These are phyloP conservation scores for Kryptolebias ocellatus DNA, from an alignment of 2,797 vertebrate species.

Conservation along the genomic window DNA sequence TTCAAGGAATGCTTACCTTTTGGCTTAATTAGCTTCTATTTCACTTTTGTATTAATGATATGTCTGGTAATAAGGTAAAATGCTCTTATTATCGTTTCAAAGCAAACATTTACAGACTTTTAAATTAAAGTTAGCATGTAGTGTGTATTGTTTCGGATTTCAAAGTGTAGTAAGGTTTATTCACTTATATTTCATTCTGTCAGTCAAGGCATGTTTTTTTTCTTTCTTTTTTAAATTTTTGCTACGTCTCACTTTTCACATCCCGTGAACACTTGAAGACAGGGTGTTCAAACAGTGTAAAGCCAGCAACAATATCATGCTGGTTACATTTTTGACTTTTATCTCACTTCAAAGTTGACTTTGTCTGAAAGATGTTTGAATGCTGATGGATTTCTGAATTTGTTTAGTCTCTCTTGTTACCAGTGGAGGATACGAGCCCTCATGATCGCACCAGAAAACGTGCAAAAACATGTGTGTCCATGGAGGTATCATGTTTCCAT, in stretches of 20 bases:
- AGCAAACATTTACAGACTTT: too few species aligned
- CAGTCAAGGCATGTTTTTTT: too few species aligned
- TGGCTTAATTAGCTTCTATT: too few species aligned
- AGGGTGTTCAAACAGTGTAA: background rate
- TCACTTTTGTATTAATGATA: too few species aligned
- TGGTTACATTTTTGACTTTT: background rate
- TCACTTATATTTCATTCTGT: background rate
- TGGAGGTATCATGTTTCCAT: constrained; percentile 13
- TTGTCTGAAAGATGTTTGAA: background rate
- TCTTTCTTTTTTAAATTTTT: background rate
- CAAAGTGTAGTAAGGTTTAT: background rate
- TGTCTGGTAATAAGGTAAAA: too few species aligned
- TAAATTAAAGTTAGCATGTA: too few species aligned
- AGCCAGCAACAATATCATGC: background rate
- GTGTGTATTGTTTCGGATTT: background rate
- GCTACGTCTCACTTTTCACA: background rate
- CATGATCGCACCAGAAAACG: background rate
- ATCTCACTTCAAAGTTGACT: background rate
- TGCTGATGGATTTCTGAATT: background rate
- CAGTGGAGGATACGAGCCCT: background rate
- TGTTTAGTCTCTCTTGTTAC: background rate
- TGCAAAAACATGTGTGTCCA: too few species aligned
- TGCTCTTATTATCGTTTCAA: too few species aligned
- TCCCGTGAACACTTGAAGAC: background rate
- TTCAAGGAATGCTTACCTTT: too few species aligned